Evolutionary conservation across 2,797 vertebrate species (phyloP).

Genomic region (Tragelaphus oryx): DNA sequence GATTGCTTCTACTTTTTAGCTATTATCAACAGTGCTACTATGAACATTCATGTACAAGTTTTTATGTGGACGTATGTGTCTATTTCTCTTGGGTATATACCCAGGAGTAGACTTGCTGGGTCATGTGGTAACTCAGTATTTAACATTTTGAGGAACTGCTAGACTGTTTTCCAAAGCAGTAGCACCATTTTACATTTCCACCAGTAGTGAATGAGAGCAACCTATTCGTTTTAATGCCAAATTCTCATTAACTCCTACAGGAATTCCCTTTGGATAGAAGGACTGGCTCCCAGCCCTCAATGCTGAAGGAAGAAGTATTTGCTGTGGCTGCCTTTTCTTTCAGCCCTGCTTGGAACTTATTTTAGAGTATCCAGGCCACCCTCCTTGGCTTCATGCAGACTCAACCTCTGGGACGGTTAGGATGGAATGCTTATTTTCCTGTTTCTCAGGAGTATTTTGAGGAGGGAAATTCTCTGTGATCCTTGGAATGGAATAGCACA

Average conservation of each 20-base stretch:
- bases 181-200: background rate
- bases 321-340: background rate
- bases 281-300: background rate
- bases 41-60: too few species aligned
- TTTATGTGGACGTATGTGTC: background rate
- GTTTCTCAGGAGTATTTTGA: conserved; percentile 13
- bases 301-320: background rate
- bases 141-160: conserved; percentile 12
- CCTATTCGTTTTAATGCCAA: background rate
- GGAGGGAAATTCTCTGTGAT: conserved; percentile 42
- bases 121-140: background rate
- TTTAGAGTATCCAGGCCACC: background rate
- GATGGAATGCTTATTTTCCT: conserved; percentile 33
- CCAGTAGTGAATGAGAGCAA: background rate
- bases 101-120: background rate
- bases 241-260: background rate
- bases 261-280: conserved; percentile 5
- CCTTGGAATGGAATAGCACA: conserved; percentile 24
- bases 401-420: background rate
- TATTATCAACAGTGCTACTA: too few species aligned
- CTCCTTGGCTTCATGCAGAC: background rate
- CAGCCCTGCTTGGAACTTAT: background rate
- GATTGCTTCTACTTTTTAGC: too few species aligned
- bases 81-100: background rate
- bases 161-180: conserved; percentile 21